Evolutionary conservation across 2,113 vertebrate genomes (phyloP), one percentile per base, ranked within the genome.

Genomic region (Scomber japonicus): DNA sequence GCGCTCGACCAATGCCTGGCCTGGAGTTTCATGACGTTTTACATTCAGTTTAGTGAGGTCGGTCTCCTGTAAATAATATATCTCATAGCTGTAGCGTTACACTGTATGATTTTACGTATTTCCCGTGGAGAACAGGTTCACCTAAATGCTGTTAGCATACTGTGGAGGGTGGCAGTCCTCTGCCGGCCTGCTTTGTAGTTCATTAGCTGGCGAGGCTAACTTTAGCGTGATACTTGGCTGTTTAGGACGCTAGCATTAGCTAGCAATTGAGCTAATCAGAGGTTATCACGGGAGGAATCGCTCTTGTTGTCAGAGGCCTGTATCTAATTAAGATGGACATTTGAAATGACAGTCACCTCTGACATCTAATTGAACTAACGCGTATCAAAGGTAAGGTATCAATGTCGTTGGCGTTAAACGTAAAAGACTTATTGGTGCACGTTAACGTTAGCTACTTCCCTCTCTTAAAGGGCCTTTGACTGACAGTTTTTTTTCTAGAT

Each of bases 1-100:
- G 4, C 5, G 5, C 0, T 2, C 57, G 83, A 70, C 94, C 90
- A 88, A 91, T 92, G 59, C 0, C 6, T 10, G 44, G 19, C 30
- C 4, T n/a, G 19, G 14, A 50, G 3, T 2, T 24, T 35, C 1
- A 27, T 54, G 56, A 85, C 71, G 79, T 83, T 72, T 78, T 3
- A 9, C 55, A 11, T 60, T 12, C 71, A 14, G 51, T 67, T 81
- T 72, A 3, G 76, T 72, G 62, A 80, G 76, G 78, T 90, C 75
- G 86, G 7, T 84, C 85, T 92, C 59, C 81, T 92, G 89, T 92
- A 92, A 92, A 92, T 94, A 94, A 87, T 83, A 78, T 83, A 92
- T 86, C 51, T 85, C 51, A 78, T 67, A 84, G 51, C 80, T 78
- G 73, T 81, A 86, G 80, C 60, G 77, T 27, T 65, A 81, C 86